phyloP scores from a whole-genome alignment of 1,140 invertebrate genomes.

The Alviniconcha marisindica region DNA sequence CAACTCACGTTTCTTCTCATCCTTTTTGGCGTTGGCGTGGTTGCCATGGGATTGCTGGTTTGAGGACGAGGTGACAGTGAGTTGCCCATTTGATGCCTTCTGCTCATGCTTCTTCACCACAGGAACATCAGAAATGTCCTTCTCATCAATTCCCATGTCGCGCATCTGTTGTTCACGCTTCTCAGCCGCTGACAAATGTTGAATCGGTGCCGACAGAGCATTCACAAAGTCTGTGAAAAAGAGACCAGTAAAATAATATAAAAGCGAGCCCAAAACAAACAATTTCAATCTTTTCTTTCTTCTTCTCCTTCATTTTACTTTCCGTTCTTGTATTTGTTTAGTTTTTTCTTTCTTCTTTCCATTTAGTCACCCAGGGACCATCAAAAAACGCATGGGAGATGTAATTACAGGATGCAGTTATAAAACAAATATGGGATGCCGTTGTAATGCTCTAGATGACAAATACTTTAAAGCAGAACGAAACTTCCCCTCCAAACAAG shows the following conservation, averaged over 20 bases:
- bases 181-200: slow-evolving; percentile 93
- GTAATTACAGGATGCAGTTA: too few species aligned
- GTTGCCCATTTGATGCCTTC: slow-evolving; percentile 44
- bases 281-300: too few species aligned
- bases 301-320: too few species aligned
- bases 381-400: too few species aligned
- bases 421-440: too few species aligned
- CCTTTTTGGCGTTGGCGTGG: slow-evolving; percentile 51
- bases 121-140: slow-evolving; percentile 76
- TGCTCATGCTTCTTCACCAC: slow-evolving; percentile 57
- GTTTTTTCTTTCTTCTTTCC: too few species aligned
- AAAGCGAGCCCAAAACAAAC: not conserved
- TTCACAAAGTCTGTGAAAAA: slow-evolving; percentile 93
- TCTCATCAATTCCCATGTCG: slow-evolving; percentile 88
- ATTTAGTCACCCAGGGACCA: too few species aligned
- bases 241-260: too few species aligned
- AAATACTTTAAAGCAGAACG: too few species aligned
- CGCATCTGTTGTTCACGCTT: slow-evolving; percentile 94
- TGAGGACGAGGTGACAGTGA: slow-evolving; percentile 40
- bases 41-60: slow-evolving; percentile 39
- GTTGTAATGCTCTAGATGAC: too few species aligned
- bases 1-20: slow-evolving; percentile 60
- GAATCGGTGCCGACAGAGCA: slow-evolving; percentile 95
- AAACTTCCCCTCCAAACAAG: too few species aligned
- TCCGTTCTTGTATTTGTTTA: too few species aligned